Evolutionary conservation across 2,797 vertebrate genomes (phyloP).

Genomic region (Melanotaenia nigrans): DNA sequence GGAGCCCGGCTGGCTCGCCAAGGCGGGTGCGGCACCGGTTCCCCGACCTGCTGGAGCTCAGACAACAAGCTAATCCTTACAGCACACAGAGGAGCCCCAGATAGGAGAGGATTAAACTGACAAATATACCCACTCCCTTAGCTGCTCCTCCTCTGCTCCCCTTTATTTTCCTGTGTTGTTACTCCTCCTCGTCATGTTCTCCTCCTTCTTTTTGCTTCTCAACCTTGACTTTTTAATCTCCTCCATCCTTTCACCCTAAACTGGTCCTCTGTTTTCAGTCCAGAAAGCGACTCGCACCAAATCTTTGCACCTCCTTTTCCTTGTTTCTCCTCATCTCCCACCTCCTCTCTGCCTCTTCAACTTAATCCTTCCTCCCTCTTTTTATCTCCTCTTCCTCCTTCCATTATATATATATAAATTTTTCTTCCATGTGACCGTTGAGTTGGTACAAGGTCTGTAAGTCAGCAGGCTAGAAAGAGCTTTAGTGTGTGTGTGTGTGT

Average conservation of each 20-base stretch:
- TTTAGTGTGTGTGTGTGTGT: conserved; percentile 41
- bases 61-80: conserved; percentile 70
- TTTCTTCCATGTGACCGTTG: conserved; percentile 59
- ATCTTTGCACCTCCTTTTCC: not conserved
- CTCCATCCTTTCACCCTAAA: not conserved
- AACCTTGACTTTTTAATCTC: conserved; percentile 10
- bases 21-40: conserved; percentile 15
- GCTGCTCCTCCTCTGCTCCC: conserved; percentile 16
- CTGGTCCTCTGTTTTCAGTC: not conserved
- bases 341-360: not conserved
- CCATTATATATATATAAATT: conserved; percentile 1
- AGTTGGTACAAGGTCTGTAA: conserved; percentile 50
- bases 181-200: not conserved
- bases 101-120: conserved; percentile 68
- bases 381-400: conserved; percentile 24
- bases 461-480: conserved; percentile 58
- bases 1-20: conserved; percentile 33
- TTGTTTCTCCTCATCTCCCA: not conserved
- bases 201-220: conserved; percentile 4
- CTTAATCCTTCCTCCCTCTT: not conserved
- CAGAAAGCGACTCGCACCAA: not conserved
- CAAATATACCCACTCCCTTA: conserved; percentile 51
- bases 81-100: conserved; percentile 68
- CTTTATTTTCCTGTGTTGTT: not conserved
- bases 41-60: conserved; percentile 65